phyloP scores from a whole-genome alignment of 92 coral and sea anemone species.

The Epizoanthus ramosus region DNA sequence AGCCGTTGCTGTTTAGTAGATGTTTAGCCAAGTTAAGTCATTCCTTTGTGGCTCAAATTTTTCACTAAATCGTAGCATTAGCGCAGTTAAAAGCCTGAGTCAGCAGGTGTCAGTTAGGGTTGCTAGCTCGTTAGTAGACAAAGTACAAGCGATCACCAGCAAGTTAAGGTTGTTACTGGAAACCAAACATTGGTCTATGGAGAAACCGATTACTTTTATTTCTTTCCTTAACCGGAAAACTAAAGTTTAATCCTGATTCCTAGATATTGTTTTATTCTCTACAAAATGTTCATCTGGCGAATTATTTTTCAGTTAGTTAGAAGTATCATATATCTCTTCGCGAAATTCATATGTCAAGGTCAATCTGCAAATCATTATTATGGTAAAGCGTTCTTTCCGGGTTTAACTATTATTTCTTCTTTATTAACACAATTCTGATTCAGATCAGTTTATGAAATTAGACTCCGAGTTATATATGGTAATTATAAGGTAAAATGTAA shows the following conservation, averaged over 20 bases:
- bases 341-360: no score
- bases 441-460: no score
- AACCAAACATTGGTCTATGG: constrained; percentile 31
- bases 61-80: constrained; percentile 1
- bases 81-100: background rate
- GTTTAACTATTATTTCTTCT: no score
- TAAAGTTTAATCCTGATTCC: background rate
- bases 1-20: no score
- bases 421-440: no score
- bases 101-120: background rate
- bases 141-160: background rate
- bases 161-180: constrained; percentile 12
- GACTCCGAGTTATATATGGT: no score
- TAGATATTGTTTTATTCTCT: background rate
- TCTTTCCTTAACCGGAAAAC: background rate
- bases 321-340: no score
- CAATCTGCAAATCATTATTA: no score
- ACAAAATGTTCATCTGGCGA: background rate
- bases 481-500: no score
- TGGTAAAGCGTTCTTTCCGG: no score
- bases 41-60: background rate
- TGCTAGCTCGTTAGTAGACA: background rate
- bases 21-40: background rate
- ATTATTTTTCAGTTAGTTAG: no score
- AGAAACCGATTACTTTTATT: no score